Base-by-base conservation (phyloP, 2,113 vertebrate species). In the Rana temporaria region DNA sequence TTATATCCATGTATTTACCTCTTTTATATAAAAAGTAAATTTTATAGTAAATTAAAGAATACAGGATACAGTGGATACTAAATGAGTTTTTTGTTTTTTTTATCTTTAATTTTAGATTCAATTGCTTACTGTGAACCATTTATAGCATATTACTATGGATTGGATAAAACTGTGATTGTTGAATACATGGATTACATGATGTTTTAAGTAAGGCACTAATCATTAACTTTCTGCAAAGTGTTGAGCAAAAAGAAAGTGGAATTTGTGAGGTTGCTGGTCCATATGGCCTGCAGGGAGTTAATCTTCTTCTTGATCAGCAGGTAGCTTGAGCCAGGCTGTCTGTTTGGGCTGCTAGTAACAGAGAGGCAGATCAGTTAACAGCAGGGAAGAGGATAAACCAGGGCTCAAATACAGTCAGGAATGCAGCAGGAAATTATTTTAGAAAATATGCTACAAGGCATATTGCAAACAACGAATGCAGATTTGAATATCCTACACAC, bases 401-500 rank as follows among this genome's bases (percentile, higher is more conserved):
- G 74, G 87, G 66, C 89, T 89, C 91, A 93, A 94, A 94, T 93
- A 89, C 93, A 93, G 93, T 87, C 87, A 92, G 91, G 93, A 95
- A 94, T 95, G 92, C 86, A 88, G 88, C 91, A 94, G 92, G 92
- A 92, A 94, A 94, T 95, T 91, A 93, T 94, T 92, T 93, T 68
- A 88, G 87, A 89, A 92, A 91, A 89, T 88, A 88, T 88, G 86
- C 81, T 90, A 87, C 84, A 86, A 86, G 89, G 89, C 91, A 90
- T 89, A 93, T 91, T 85, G 86, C 84, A 87, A 79, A 86, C 69
- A 80, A 89, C 91, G 88, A 92, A 87, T 87, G 8, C 48, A 66
- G 22, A 55, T 56, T 67, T 17, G 42, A 24, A 74, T 19, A 56
- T 20, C 38, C 17, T 18, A 53, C 26, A 20, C 6, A 62, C 1